Percentiles rank a stretch among this genome's conserved stretches.
Evolutionary conservation across 2,113 vertebrate species (phyloP).

Genomic region (Bombycilla garrulus): DNA sequence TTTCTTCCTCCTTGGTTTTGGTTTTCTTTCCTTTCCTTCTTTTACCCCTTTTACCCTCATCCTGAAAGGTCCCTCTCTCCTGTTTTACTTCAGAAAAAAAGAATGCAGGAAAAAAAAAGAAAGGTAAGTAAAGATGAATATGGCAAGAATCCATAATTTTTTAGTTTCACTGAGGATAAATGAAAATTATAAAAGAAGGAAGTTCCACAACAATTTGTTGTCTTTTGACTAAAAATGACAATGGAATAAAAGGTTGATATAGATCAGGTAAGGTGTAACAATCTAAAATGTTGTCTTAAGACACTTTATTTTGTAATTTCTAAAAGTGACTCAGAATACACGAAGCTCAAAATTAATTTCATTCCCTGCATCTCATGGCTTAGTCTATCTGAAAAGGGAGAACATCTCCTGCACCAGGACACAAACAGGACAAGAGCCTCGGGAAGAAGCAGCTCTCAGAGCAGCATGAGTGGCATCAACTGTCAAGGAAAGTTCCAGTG

Average conservation of each 20-base stretch:
- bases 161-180: neutral
- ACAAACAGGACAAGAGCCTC: neutral
- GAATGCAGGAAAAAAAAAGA: neutral
- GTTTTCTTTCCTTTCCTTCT: neutral
- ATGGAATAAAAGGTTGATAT: neutral
- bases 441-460: neutral
- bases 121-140: neutral
- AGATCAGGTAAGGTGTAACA: neutral
- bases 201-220: neutral
- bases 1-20: neutral
- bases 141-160: neutral
- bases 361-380: neutral
- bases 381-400: neutral
- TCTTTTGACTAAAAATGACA: neutral
- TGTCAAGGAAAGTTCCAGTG: neutral
- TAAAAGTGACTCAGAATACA: neutral
- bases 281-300: neutral
- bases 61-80: neutral
- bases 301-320: neutral
- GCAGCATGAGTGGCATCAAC: neutral
- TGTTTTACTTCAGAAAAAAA: neutral
- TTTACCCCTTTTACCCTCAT: neutral
- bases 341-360: neutral
- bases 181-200: neutral
- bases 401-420: neutral